Evolutionary conservation across 2,113 vertebrate genomes (phyloP), one percentile per base, ranked within the genome.

Genomic region (Reinhardtius hippoglossoides): DNA sequence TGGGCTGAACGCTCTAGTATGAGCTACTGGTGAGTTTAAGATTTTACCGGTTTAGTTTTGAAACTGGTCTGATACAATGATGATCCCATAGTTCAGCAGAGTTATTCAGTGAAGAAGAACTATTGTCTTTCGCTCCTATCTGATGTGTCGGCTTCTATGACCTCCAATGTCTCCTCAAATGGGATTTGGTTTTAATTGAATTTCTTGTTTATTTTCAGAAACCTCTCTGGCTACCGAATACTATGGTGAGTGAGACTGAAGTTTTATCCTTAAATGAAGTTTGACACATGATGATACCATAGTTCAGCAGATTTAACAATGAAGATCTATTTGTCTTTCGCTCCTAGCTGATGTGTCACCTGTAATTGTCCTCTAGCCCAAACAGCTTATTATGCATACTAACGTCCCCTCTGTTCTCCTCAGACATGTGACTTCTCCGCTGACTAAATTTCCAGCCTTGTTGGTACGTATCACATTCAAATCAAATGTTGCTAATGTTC

Each of bases 21-120:
- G 10, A 1, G 5, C 1, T 6, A 0, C 35, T 23, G 74, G 86
- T 88, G 31, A 9, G 62, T n/a, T 15, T 3, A 1, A 4, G 4
- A 48, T 1, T 15, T 10, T 4, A 20, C 1, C 2, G 4, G 0
- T 12, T 2, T 3, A 14, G 8, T 0, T 21, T 31, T 4, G 75
- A 50, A 58, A 1, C 60, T 73, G 12, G 6, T 31, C 6, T 88
- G 88, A 90, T 90, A 84, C 88, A 65, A 24, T 91, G 91, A 95
- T 96, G 95, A 94, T 2, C 37, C 77, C 91, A 95, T 95, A 95
- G 93, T 96, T 96, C 94, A 96, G 83, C 95, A 85, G 95, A 96
- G 23, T 64, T 82, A 2, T 35, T 56, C 70, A 3, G 40, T 95
- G 95, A 92, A 66, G 94, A 95, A 44, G 27, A 8, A 27, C 13